Base-by-base conservation (phyloP, 2,888 invertebrate species). In the Drosophila colorata region DNA sequence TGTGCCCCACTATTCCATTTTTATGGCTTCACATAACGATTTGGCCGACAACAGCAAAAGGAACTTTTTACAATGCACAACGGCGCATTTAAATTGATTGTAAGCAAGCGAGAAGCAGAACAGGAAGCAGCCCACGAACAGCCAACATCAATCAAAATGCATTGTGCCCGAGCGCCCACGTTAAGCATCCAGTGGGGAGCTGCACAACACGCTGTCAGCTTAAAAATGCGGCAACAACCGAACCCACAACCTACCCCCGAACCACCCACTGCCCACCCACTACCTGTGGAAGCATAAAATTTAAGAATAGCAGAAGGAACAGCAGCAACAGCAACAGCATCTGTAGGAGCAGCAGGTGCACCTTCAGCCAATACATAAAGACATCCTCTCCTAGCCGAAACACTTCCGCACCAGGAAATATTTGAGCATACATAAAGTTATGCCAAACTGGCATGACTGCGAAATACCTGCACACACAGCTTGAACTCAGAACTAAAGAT, bases 11-110 rank as follows among this genome's bases (percentile, higher is more conserved):
- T 78, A 82, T 81, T 79, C 86, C 74, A 69, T 52, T 85, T 81
- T 81, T 85, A 87, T 74, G 81, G 79, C 56, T 64, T 64, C 79
- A 78, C 72, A 74, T 57, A 80, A 67, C 85, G 85, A 78, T 86
- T 88, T 64, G 56, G 78, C 47, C 66, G 63, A 61, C 74, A 83
- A 75, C 57, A 70, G 71, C 67, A 71, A 67, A 63, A 61, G 57
- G 71, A 74, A 74, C 70, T 78, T 74, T 87, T 69, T 74, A 81
- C 88, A 88, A 88, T 88, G 83, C 83, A 83, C 83, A 72, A 65
- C 86, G 88, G 83, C 83, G 72, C 83, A 88, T 83, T 83, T 83
- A 83, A 83, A 83, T 83, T 83, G 83, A 83, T 83, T 83, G 88
- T 86, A 74, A 83, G 81, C 87, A 75, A 67, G 70, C 66, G 47